These are phyloP conservation scores for Smittia sp. DNA, from an alignment of 2,888 invertebrate species.

Conservation along the genomic window DNA sequence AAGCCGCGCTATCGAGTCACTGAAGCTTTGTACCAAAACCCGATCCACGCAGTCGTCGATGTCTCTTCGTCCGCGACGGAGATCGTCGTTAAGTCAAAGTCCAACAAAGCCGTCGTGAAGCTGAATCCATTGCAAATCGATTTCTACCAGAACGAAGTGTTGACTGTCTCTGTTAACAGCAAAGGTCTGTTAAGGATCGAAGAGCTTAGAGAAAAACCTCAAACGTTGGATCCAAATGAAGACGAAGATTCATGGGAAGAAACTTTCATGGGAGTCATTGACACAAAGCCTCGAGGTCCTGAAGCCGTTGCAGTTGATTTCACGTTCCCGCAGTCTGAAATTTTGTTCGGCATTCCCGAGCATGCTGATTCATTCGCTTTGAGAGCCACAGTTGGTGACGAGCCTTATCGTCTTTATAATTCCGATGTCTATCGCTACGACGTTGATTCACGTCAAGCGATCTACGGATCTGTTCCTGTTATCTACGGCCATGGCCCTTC, in stretches of 20 bases:
- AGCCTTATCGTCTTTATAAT: conserved; percentile 94
- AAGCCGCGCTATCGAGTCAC: neutral
- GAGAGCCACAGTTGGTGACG: conserved; percentile 72
- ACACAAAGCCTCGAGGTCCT: conserved; percentile 91
- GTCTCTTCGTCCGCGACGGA: too few species aligned
- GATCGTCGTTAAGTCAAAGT: neutral
- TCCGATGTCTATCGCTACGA: conserved; percentile 99
- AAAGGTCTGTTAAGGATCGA: neutral
- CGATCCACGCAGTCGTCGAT: neutral
- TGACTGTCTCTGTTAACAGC: neutral
- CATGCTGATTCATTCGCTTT: conserved; percentile 91
- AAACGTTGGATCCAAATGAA: conserved; percentile 43
- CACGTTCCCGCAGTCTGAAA: conserved; percentile 82
- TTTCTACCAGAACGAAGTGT: neutral
- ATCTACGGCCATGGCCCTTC: conserved; percentile 85
- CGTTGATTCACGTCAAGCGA: conserved; percentile 88
- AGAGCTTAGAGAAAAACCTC: neutral
- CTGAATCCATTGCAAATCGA: neutral
- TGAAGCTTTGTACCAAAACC: neutral
- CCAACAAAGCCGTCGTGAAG: neutral
- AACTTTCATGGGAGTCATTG: conserved; percentile 90
- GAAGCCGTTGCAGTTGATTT: conserved; percentile 92
- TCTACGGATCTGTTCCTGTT: conserved; percentile 93
- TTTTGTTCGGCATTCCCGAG: conserved; percentile 90
- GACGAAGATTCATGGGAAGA: conserved; percentile 91